Conservation (phyloP, 2,797 vertebrate genomes). For the Protosalanx chinensis region DNA sequence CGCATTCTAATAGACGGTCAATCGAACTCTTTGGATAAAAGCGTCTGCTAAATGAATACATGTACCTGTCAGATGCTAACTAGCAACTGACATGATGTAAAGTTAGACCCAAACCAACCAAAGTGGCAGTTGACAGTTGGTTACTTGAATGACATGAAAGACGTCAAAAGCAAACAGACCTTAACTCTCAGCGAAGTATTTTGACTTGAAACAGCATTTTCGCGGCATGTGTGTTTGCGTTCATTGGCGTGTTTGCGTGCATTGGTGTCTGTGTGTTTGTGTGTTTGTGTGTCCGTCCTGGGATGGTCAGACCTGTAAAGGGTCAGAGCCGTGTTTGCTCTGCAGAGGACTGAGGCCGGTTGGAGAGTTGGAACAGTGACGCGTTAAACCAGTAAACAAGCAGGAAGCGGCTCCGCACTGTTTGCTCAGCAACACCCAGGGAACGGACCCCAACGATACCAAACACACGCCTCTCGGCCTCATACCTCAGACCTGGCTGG, state of each 20-base stretch:
- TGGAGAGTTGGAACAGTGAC: conserved; percentile 74
- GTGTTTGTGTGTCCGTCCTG: conserved; percentile 39
- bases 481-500: conserved; percentile 62
- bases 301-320: conserved; percentile 66
- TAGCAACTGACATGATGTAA: too few species aligned
- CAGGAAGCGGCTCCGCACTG: conserved; percentile 63
- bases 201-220: neutral
- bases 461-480: conserved; percentile 59
- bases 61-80: too few species aligned
- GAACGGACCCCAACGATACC: conserved; percentile 57
- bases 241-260: neutral
- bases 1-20: too few species aligned
- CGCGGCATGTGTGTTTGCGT: conserved; percentile 18
- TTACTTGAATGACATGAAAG: too few species aligned
- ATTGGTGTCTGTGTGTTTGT: conserved; percentile 33
- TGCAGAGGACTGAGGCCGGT: conserved; percentile 49
- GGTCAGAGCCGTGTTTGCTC: conserved; percentile 61
- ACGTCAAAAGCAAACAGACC: too few species aligned
- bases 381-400: conserved; percentile 67
- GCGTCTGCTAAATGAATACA: too few species aligned
- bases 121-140: too few species aligned
- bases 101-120: too few species aligned
- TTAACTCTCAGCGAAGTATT: neutral
- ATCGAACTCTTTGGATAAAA: too few species aligned
- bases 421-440: conserved; percentile 68